Base-by-base conservation (phyloP, 2,797 vertebrate genomes). In the Falco cherrug region DNA sequence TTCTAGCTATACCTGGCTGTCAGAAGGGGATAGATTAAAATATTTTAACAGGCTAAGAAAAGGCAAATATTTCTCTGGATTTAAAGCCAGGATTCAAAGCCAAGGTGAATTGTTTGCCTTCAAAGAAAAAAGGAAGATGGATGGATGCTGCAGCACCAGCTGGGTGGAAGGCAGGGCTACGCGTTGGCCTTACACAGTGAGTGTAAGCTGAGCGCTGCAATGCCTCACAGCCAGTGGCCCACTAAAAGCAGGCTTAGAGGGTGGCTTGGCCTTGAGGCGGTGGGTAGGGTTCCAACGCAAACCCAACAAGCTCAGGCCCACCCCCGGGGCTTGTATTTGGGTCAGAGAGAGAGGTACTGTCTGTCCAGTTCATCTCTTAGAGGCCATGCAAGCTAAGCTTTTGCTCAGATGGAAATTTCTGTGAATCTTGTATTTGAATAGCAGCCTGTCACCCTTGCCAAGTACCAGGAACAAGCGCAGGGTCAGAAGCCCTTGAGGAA, bases 171-270 rank as follows among this genome's bases (percentile, higher is more conserved):
- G 64, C 47, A 74, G 76, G 3, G 6, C 53, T 64, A 64, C 68
- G 24, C 3, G 0, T 2, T 2, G 6, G 56, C 29, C 48, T 68
- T 4, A 13, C 82, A 84, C 69, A 25, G 33, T 37, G 35, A 35
- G 48, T 6, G 39, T 25, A 6, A 63, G 48, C 39, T 2, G 3
- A 84, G 0, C 25, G 4, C 68, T 17, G 6, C 3, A 37, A 20
- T 11, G 20, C n/a, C 26, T 56, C 1, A 1, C 16, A 47, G 77
- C 19, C 4, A 1, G 1, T 16, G 65, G 37, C n/a, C 57, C 61
- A 7, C 14, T 57, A 20, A 81, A 64, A 85, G 35, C 61, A 57
- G 57, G 10, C 50, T 63, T 14, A 5, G 25, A 53, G 29, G n/a
- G 21, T 35, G 43, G 47, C 5, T 83, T 65, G 63, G 35, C 41